Conservation (phyloP, 2,797 vertebrate genomes). For the Darevskia mixta region DNA sequence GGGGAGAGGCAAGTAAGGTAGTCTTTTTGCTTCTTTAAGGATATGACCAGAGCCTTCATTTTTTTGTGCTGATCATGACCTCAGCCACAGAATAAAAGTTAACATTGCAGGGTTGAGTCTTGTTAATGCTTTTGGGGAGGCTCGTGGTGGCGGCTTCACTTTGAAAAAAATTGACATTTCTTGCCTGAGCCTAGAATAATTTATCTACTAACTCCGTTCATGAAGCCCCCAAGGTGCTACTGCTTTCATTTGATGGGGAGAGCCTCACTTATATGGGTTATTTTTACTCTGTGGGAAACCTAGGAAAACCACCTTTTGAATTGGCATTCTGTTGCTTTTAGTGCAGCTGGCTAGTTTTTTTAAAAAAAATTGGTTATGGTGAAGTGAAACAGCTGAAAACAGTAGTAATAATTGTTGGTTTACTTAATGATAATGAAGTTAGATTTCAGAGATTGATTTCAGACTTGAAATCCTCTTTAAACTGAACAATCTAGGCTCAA, state of each 20-base stretch:
- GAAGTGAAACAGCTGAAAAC: slow-evolving; percentile 18
- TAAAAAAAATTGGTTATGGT: background rate
- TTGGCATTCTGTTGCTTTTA: background rate
- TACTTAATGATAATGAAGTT: background rate
- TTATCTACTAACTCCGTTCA: background rate
- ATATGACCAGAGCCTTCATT: background rate
- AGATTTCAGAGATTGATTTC: background rate
- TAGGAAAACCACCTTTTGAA: background rate
- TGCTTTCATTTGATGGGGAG: background rate
- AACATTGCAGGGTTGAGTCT: background rate
- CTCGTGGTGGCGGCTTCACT: background rate
- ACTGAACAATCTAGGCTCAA: background rate
- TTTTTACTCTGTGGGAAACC: background rate
- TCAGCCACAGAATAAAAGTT: background rate
- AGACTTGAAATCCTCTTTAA: background rate
- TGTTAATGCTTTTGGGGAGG: background rate
- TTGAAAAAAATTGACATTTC: background rate
- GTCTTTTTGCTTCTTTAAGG: background rate
- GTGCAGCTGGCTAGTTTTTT: background rate
- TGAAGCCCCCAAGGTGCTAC: background rate
- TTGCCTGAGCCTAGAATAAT: background rate
- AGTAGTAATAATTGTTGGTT: background rate
- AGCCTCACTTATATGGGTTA: background rate
- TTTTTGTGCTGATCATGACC: background rate
- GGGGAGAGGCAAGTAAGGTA: background rate